Evolutionary conservation across 2,888 invertebrate species (phyloP).

Genomic region (Alitta virens): DNA sequence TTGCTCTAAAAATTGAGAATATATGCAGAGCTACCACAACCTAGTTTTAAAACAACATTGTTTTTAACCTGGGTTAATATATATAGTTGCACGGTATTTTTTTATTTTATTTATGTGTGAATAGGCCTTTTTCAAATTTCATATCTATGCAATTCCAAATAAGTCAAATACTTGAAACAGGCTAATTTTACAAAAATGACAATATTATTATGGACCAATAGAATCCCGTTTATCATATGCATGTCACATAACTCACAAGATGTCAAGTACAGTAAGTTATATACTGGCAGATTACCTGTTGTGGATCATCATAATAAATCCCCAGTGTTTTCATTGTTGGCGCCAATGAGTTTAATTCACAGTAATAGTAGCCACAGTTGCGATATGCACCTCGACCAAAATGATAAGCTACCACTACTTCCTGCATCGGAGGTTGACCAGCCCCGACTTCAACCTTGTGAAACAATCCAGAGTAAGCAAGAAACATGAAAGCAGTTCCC

Average conservation of each 20-base stretch:
- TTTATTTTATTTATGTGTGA: too few relatives aligned
- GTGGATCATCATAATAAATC: conserved; percentile 59
- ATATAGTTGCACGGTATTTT: too few relatives aligned
- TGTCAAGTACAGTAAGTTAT: background rate
- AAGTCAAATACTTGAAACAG: too few relatives aligned
- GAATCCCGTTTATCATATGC: conserved; percentile 1
- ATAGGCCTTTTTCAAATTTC: too few relatives aligned
- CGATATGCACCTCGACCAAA: conserved; percentile 57
- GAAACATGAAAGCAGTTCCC: too few relatives aligned
- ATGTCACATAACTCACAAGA: background rate
- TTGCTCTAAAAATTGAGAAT: too few relatives aligned
- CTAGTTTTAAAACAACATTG: too few relatives aligned
- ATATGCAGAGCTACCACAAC: too few relatives aligned
- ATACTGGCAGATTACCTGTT: conserved; percentile 47
- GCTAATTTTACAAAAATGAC: too few relatives aligned
- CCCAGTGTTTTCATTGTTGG: conserved; percentile 55
- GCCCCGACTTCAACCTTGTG: conserved; percentile 50
- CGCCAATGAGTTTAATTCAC: conserved; percentile 52
- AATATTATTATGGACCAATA: too few relatives aligned
- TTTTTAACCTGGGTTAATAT: too few relatives aligned
- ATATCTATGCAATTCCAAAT: too few relatives aligned
- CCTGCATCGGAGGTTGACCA: conserved; percentile 51
- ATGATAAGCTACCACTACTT: conserved; percentile 55
- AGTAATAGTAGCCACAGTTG: conserved; percentile 55
- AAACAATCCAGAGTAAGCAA: conserved; percentile 51